A percentile compares a stretch with the other conserved stretches of the same genome.
Evolutionary conservation across 30 jellyfish, hydroid and myxozoan species (phyloP).

Genomic region (Turritopsis rubra): DNA sequence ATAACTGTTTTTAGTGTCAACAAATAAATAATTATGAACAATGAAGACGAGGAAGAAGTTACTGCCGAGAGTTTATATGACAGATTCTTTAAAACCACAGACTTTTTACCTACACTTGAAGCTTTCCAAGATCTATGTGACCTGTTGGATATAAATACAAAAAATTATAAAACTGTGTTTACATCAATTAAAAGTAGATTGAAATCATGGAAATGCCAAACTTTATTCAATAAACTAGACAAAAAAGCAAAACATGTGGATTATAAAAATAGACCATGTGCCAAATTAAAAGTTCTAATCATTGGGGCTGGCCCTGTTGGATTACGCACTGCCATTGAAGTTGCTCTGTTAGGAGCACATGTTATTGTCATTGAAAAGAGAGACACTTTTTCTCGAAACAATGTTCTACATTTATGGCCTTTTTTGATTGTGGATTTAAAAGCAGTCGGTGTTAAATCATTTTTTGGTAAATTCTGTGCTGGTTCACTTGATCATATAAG

Average conservation of each 20-base stretch:
- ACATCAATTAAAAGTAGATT: slow-evolving; percentile 56
- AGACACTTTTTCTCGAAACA: slow-evolving; percentile 78
- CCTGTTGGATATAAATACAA: slow-evolving; percentile 55
- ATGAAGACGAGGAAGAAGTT: neutral
- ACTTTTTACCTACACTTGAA: slow-evolving; percentile 51
- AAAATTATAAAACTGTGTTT: slow-evolving; percentile 70
- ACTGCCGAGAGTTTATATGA: slow-evolving; percentile 18
- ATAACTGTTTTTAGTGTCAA: neutral
- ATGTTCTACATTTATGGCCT: slow-evolving; percentile 97
- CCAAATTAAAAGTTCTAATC: slow-evolving; percentile 61
- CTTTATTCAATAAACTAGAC: slow-evolving; percentile 71
- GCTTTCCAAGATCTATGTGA: slow-evolving; percentile 59
- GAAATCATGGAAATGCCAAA: slow-evolving; percentile 80
- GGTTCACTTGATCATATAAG: slow-evolving; percentile 95
- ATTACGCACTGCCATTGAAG: slow-evolving; percentile 78
- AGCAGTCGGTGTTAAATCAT: slow-evolving; percentile 76
- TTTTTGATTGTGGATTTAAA: slow-evolving; percentile 85
- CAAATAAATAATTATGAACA: neutral
- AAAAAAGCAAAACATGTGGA: slow-evolving; percentile 78
- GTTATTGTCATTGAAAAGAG: slow-evolving; percentile 77
- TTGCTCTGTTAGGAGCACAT: slow-evolving; percentile 91
- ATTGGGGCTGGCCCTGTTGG: slow-evolving; percentile 99
- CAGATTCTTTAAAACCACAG: slow-evolving; percentile 32
- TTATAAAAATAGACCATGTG: slow-evolving; percentile 89
- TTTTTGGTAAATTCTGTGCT: slow-evolving; percentile 95